A percentile compares a stretch with the other conserved stretches of the same genome.
phyloP scores from a whole-genome alignment of 2,888 invertebrate species.

The Tiphia femorata region DNA sequence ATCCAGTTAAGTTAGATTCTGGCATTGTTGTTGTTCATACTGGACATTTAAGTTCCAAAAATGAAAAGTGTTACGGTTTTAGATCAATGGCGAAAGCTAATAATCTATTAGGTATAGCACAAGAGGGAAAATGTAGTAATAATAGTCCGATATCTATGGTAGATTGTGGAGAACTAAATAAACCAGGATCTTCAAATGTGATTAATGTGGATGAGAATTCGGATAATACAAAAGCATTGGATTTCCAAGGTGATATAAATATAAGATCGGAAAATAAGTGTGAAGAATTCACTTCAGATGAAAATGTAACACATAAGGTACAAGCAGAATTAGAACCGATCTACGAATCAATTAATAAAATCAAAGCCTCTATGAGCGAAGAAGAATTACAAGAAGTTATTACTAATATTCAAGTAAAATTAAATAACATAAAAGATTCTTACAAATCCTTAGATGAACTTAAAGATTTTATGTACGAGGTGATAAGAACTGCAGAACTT shows the following conservation, averaged over 20 bases:
- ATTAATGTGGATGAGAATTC: neutral
- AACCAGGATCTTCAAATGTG: neutral
- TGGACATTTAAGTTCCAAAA: constrained; percentile 31
- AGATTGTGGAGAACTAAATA: too few relatives aligned
- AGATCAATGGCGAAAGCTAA: neutral
- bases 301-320: constrained; percentile 23
- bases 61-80: neutral
- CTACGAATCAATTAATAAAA: constrained; percentile 41
- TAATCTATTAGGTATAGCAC: neutral
- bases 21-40: constrained; percentile 65
- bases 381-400: constrained; percentile 49
- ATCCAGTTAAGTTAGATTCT: constrained; percentile 55
- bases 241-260: neutral
- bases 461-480: constrained; percentile 51
- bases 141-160: too few relatives aligned
- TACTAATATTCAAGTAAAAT: constrained; percentile 32
- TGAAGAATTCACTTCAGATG: constrained; percentile 5
- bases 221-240: neutral
- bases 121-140: neutral
- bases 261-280: neutral
- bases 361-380: constrained; percentile 33
- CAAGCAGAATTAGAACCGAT: constrained; percentile 49
- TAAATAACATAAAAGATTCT: constrained; percentile 43
- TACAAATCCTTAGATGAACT: constrained; percentile 48
- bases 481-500: constrained; percentile 55